Evolutionary conservation across 2,888 invertebrate species (phyloP), one percentile per base, ranked within the genome.

Genomic region (Dorcus hopei): DNA sequence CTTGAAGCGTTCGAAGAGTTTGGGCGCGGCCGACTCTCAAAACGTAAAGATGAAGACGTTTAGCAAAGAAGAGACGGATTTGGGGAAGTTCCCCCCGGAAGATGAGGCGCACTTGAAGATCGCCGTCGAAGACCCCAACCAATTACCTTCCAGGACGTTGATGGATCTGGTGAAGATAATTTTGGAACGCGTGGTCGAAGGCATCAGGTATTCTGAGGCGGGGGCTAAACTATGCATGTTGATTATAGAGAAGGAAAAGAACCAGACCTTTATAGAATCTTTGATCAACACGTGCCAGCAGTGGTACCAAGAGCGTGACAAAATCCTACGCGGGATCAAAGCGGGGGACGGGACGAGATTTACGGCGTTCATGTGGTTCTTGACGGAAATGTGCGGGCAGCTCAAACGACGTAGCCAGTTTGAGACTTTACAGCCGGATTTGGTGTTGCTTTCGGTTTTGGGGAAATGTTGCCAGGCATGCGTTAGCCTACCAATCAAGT

Each of bases 391-490:
- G 88, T 93, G 92, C 79, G 90, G 91, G 75, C 91, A 92, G 83
- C 79, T 93, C 71, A 91, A 93, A 76, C 83, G 89, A 43, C 81
- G 80, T 67, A 82, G 80, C 53, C 80, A 83, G 68, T 78, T 81
- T 65, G 80, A 82, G 62, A 84, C 85, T 49, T 83, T 85, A 52
- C 85, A 86, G 16, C 88, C 89, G 1, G 89, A 89, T 2, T 81
- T 90, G 68, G 88, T 91, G 65, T 81, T 95, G 70, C 85, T 94
- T 59, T 89, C 91, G 57, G 84, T 95, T 69, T 84, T 95, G 71
- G 90, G 89, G 76, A 93, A 93, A 79, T 94, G 93, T 79, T 95
- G 94, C 77, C 90, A 91, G 79, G 91, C 92, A 74, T 93, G 93
- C 79, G 87, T 94, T 66, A 87, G 88, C 66, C 88, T 91, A 65